A percentile compares a stretch with the other conserved stretches of the same genome.
Evolutionary conservation across 2,113 vertebrate species (phyloP).

Genomic region (Xyrauchen texanus): DNA sequence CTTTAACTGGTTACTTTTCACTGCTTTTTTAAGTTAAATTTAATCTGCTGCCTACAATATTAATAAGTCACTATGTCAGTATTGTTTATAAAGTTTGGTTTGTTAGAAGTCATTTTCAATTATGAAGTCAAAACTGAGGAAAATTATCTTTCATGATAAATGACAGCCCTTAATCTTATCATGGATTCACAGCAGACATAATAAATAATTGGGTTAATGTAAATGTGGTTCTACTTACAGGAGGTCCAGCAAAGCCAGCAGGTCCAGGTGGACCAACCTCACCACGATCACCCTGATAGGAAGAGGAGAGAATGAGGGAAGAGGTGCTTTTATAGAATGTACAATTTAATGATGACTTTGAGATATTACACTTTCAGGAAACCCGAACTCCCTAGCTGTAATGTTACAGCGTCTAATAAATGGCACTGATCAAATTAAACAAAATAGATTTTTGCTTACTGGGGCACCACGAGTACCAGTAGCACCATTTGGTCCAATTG

Average conservation of each 20-base stretch:
- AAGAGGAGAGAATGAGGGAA: constrained; percentile 24
- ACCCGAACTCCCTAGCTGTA: not conserved
- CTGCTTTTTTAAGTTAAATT: too few species aligned
- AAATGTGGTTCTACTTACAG: constrained; percentile 79
- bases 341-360: not conserved
- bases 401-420: not conserved
- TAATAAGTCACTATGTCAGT: too few species aligned
- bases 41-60: too few species aligned
- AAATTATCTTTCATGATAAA: too few species aligned
- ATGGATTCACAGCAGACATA: not conserved
- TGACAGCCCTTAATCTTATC: too few species aligned
- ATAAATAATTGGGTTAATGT: not conserved
- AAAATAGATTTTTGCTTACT: constrained; percentile 73
- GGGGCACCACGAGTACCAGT: constrained; percentile 88
- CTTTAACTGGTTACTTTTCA: too few species aligned
- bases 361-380: not conserved
- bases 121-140: too few species aligned
- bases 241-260: constrained; percentile 96
- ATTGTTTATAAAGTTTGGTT: too few species aligned
- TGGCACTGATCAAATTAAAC: not conserved
- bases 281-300: constrained; percentile 88
- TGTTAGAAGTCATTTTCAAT: too few species aligned
- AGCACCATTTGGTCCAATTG: constrained; percentile 80
- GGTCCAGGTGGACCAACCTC: constrained; percentile 91
- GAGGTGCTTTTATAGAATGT: not conserved